Evolutionary conservation across 2,797 vertebrate genomes (phyloP).

Genomic region (Epinephelus coioides): DNA sequence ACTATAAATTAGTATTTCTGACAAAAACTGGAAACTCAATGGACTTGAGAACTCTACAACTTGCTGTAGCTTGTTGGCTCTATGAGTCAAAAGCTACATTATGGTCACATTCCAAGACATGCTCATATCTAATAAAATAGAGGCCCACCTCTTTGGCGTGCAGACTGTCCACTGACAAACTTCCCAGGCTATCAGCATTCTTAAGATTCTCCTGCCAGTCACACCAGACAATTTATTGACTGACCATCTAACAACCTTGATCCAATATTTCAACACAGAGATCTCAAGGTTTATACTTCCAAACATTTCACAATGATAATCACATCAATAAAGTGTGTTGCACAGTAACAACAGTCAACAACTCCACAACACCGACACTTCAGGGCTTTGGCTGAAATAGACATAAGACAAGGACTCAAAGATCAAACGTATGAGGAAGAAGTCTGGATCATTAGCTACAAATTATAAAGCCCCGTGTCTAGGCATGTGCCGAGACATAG

Average conservation of each 20-base stretch:
- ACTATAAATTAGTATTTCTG: not conserved
- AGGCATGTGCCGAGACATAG: constrained; percentile 28
- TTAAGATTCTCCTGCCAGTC: constrained; percentile 86
- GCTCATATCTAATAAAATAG: constrained; percentile 86
- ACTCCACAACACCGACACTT: not conserved
- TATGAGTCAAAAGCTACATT: constrained; percentile 65
- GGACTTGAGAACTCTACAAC: constrained; percentile 1
- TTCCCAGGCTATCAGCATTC: constrained; percentile 83
- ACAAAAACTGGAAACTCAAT: constrained; percentile 11
- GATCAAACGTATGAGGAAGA: constrained; percentile 26
- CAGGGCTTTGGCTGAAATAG: constrained; percentile 9
- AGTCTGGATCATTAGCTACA: constrained; percentile 32
- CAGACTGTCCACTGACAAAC: constrained; percentile 76
- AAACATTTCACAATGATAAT: constrained; percentile 13
- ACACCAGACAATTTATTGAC: constrained; percentile 76
- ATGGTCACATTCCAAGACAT: constrained; percentile 80
- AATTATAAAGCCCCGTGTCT: constrained; percentile 27
- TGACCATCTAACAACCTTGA: constrained; percentile 69
- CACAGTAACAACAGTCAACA: not conserved
- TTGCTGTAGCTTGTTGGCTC: constrained; percentile 50
- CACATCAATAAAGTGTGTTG: not conserved
- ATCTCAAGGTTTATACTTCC: constrained; percentile 8
- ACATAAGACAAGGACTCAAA: constrained; percentile 12
- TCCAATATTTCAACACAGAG: constrained; percentile 40
- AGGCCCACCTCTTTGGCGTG: constrained; percentile 74